These are phyloP conservation scores for Bos indicus DNA, from an alignment of 2,113 vertebrate species.

Conservation along the genomic window DNA sequence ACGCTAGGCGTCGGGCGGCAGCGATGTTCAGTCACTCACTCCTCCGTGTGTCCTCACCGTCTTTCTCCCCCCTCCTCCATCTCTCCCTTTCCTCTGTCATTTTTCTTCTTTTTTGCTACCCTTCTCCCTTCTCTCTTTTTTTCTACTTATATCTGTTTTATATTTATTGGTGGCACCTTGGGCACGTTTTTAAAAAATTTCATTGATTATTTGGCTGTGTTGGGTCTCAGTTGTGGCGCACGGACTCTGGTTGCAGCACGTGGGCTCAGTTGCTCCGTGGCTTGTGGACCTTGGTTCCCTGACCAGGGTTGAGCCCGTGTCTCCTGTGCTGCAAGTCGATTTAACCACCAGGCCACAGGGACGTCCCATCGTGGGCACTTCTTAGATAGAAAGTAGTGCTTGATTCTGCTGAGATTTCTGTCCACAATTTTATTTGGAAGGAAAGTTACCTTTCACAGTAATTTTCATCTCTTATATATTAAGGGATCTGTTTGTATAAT, in stretches of 20 bases:
- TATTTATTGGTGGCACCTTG: neutral
- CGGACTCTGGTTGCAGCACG: neutral
- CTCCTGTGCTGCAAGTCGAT: neutral
- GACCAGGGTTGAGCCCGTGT: neutral
- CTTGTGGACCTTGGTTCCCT: neutral
- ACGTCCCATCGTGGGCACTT: neutral
- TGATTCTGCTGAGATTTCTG: neutral
- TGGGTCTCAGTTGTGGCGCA: neutral
- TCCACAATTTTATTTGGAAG: neutral
- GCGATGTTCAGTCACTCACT: neutral
- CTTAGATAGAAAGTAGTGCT: neutral
- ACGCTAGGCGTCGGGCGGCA: neutral
- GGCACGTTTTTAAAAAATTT: neutral
- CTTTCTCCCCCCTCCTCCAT: neutral
- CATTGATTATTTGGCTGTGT: neutral
- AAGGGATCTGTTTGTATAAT: neutral
- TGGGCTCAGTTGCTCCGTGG: neutral
- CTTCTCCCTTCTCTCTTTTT: neutral
- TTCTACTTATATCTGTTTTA: neutral
- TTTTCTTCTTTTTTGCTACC: neutral
- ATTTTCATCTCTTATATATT: neutral
- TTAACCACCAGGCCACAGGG: neutral
- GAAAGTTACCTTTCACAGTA: neutral
- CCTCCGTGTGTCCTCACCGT: neutral
- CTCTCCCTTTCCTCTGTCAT: neutral